These are phyloP conservation scores for Mythimna loreyi DNA, from an alignment of 2,888 invertebrate genomes.

Conservation along the genomic window DNA sequence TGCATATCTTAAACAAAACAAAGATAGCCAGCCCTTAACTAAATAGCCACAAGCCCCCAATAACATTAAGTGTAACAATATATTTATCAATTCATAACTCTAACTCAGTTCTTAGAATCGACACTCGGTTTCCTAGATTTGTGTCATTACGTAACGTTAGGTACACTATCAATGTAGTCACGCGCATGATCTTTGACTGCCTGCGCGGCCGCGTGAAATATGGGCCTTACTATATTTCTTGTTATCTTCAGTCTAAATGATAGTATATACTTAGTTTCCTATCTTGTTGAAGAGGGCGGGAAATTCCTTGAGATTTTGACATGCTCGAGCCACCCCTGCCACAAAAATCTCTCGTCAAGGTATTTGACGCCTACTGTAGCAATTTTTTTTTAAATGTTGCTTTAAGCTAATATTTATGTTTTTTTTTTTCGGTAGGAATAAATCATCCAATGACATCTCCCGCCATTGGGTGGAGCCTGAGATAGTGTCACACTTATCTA, in stretches of 20 bases:
- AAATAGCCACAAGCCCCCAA: background rate
- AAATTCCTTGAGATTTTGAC: too few species aligned
- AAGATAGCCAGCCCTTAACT: background rate
- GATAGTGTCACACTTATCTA: too few species aligned
- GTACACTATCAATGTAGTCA: constrained; percentile 23
- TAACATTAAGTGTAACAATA: background rate
- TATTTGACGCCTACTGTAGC: too few species aligned
- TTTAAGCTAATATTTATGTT: too few species aligned
- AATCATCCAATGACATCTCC: too few species aligned
- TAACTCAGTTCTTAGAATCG: background rate
- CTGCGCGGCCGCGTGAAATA: constrained; percentile 34
- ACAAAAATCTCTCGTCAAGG: too few species aligned
- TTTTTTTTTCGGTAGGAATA: too few species aligned
- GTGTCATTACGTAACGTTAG: background rate
- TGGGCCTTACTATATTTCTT: constrained; percentile 15
- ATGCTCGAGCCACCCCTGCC: too few species aligned
- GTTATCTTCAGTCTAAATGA: constrained; percentile 38
- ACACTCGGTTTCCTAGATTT: constrained; percentile 7
- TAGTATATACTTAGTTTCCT: constrained; percentile 11
- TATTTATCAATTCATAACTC: background rate
- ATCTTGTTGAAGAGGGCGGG: background rate
- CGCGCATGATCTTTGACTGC: constrained; percentile 34
- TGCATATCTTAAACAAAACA: too few species aligned
- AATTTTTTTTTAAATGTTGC: too few species aligned
- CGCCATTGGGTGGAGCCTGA: too few species aligned